Conservation (phyloP, 2,113 vertebrate species). For the Myxocyprinus asiaticus region DNA sequence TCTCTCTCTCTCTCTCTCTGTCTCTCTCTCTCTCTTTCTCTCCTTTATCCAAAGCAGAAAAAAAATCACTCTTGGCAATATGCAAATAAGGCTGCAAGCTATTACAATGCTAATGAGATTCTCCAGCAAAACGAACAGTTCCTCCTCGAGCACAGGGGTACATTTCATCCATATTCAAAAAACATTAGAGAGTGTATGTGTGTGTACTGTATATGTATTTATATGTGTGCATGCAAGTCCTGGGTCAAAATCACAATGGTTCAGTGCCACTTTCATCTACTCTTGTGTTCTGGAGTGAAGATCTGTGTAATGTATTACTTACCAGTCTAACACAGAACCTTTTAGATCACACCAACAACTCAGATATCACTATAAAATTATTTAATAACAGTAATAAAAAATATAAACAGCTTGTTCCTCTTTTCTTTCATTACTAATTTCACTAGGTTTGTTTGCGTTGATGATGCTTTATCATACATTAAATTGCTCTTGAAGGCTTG, state of each 20-base stretch:
- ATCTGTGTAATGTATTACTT: constrained; percentile 4
- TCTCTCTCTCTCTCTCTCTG: too few species aligned
- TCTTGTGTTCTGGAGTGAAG: constrained; percentile 18
- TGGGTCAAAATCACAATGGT: constrained; percentile 38
- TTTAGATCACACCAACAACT: background rate
- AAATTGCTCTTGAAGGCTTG: background rate
- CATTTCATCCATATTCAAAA: constrained; percentile 82
- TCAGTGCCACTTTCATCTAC: background rate
- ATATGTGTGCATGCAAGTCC: constrained; percentile 11
- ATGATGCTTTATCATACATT: background rate
- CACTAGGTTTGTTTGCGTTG: constrained; percentile 4
- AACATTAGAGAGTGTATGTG: constrained; percentile 67
- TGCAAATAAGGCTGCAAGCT: constrained; percentile 84
- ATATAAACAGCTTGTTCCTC: background rate
- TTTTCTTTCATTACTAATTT: background rate
- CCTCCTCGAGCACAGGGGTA: constrained; percentile 69
- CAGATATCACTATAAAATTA: background rate
- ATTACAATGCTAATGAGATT: constrained; percentile 86
- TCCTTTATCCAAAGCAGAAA: constrained; percentile 65
- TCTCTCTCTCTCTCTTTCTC: background rate
- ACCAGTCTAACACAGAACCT: background rate
- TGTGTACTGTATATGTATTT: background rate
- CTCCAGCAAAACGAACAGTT: constrained; percentile 77
- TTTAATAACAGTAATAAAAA: background rate
- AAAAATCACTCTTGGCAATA: constrained; percentile 79